Base-by-base conservation (phyloP, 2,888 invertebrate genomes). In the Punctoribates punctum region DNA sequence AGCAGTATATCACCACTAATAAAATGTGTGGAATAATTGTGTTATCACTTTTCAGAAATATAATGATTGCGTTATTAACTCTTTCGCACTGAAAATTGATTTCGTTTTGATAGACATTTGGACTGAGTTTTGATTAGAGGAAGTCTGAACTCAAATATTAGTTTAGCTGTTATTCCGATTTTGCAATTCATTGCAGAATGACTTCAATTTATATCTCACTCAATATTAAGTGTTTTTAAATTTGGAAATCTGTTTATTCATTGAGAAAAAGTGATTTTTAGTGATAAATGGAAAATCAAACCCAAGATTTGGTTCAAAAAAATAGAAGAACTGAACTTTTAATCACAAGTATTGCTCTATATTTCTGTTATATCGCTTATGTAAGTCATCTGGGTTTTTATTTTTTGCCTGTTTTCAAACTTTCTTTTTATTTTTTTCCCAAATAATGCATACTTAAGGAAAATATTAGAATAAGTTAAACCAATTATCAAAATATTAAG, bases 351-450 rank as follows among this genome's bases (percentile, higher is more conserved):
- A 42, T 70, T 70, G 42, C 70, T 8, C 70, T 70, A 3, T 70
- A 70, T 70, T 70, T 70, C 8, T 70, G 70, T 70, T 70, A 46
- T 15, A 70, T 70, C 23, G n/a, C 70, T 23, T 70, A 70, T 46
- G 70, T 70, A n/a, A 67, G 34, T 67, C 13, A 48, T 3, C 17
- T 2, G 17, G 13, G 13, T 15, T 11, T 9, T 5, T 42, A 42
- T 42, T 42, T 5, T 5, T 5, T 42, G 8, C 11, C 42, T 42
- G 42, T 42, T 42, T 42, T 5, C 42, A 42, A 42, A 42, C 42
- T 42, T 9, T 42, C 8, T 11, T 42, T 42, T 5, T 9, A 42
- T 5, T 5, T 42, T 42, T 9, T 51, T 6, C n/a, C n/a, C n/a
- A n/a, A n/a, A 51, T 51, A 51, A 51, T 51, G 8, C 17, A 57